These are phyloP conservation scores for Leucoraja ocellata DNA, from an alignment of 2,797 vertebrate genomes.

Conservation along the genomic window DNA sequence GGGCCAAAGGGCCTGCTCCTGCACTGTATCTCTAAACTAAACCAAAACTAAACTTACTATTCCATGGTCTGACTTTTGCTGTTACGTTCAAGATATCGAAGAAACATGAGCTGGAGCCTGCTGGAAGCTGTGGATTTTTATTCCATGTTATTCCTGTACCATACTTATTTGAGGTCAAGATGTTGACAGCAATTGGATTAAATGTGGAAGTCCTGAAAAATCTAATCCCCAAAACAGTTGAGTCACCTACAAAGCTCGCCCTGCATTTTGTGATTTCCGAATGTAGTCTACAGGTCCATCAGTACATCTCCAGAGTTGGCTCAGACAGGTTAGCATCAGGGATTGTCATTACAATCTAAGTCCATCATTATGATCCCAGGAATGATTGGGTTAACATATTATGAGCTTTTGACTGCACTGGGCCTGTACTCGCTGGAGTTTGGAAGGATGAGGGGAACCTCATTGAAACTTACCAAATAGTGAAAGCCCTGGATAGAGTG, in stretches of 20 bases:
- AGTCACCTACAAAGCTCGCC: background rate
- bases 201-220: background rate
- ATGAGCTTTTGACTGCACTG: too few species aligned
- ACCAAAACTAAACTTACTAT: too few species aligned
- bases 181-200: background rate
- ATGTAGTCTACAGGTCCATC: background rate
- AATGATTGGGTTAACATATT: too few species aligned
- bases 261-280: background rate
- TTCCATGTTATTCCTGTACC: background rate
- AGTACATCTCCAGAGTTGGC: too few species aligned
- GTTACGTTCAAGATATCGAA: background rate
- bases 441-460: too few species aligned
- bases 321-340: background rate
- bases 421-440: too few species aligned
- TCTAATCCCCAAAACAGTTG: background rate
- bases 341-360: background rate
- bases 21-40: too few species aligned
- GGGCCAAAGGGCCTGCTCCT: too few species aligned
- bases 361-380: background rate
- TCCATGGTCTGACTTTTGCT: background rate
- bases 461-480: too few species aligned
- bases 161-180: background rate
- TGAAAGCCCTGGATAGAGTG: too few species aligned
- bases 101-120: background rate
- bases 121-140: background rate